phyloP scores from a whole-genome alignment of 2,888 invertebrate species.

The Polydrusus tereticollis region DNA sequence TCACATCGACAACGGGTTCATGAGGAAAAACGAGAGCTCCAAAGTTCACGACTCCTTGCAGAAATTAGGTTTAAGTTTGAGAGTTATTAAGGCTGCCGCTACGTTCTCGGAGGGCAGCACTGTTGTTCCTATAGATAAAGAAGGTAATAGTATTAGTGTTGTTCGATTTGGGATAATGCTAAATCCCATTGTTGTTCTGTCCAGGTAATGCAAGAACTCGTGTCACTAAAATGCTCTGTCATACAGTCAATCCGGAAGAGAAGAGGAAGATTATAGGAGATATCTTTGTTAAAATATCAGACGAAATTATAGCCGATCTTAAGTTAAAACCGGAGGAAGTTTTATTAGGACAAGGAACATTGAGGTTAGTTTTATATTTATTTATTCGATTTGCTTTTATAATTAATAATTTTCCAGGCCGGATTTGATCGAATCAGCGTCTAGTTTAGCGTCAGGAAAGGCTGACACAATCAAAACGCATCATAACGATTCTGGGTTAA shows the following conservation, averaged over 20 bases:
- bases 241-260: constrained; percentile 93
- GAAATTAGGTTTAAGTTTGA: constrained; percentile 64
- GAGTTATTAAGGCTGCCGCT: constrained; percentile 80
- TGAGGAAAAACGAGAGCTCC: constrained; percentile 95
- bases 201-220: constrained; percentile 69
- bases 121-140: constrained; percentile 71
- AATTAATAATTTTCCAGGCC: constrained; percentile 72
- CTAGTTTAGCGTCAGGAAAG: constrained; percentile 81
- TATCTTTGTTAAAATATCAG: constrained; percentile 95
- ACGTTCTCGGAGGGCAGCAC: constrained; percentile 87
- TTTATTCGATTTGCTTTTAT: neutral
- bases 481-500: constrained; percentile 98
- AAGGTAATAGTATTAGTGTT: constrained; percentile 48
- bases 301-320: constrained; percentile 89
- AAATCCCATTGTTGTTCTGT: too few relatives aligned
- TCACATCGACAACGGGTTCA: constrained; percentile 99
- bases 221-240: constrained; percentile 87
- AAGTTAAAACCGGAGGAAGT: constrained; percentile 94
- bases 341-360: constrained; percentile 92
- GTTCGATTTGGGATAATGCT: too few relatives aligned
- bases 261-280: constrained; percentile 99
- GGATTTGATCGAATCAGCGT: constrained; percentile 98
- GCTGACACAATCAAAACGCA: constrained; percentile 99
- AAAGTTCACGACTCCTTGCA: constrained; percentile 59
- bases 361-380: constrained; percentile 63